Percentiles rank a stretch among this genome's conserved stretches.
Conservation (phyloP, 2,113 vertebrate genomes). For the Heptranchias perlo region DNA sequence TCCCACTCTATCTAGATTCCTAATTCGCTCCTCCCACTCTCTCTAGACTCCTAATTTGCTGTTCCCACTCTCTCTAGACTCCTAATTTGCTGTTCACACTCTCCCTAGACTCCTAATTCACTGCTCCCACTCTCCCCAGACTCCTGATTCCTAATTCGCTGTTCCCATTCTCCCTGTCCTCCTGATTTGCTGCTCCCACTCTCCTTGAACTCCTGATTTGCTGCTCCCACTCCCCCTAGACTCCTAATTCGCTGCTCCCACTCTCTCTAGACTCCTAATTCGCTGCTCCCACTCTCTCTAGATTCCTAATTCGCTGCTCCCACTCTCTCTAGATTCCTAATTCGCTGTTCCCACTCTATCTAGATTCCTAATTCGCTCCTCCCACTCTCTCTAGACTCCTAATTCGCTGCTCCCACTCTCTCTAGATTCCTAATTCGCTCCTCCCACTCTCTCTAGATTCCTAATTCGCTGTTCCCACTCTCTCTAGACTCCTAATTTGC, state of each 20-base stretch:
- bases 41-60: not conserved
- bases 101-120: not conserved
- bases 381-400: not conserved
- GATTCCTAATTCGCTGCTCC: not conserved
- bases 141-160: not conserved
- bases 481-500: not conserved
- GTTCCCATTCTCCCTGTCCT: not conserved
- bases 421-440: not conserved
- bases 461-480: not conserved
- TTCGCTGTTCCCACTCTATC: not conserved
- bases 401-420: not conserved
- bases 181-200: not conserved
- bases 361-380: not conserved
- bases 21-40: not conserved
- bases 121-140: not conserved
- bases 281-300: not conserved
- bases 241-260: not conserved
- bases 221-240: not conserved
- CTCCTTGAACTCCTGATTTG: not conserved
- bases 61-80: not conserved
- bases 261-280: too few relatives aligned
- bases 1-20: not conserved
- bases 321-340: not conserved
- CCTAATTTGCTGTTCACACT: not conserved
- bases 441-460: not conserved